Conservation (phyloP, 1,140 invertebrate genomes). For the Agrypnia vestita region DNA sequence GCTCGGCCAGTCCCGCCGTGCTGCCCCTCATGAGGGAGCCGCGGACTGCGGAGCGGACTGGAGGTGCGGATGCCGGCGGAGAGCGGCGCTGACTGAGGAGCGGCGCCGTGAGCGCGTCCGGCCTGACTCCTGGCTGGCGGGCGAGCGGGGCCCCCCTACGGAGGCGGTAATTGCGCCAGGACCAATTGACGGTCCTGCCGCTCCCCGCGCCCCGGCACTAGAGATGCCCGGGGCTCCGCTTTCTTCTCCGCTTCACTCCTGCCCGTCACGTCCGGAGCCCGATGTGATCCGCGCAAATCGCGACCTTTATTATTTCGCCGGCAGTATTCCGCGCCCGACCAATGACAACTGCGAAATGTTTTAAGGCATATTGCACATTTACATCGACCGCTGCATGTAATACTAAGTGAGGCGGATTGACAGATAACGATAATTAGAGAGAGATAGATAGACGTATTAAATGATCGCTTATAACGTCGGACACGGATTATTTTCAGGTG, state of each 20-base stretch:
- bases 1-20: constrained; percentile 73
- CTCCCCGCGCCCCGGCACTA: constrained; percentile 22
- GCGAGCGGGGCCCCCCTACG: constrained; percentile 60
- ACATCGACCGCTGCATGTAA: too few relatives aligned
- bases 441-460: too few relatives aligned
- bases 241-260: not conserved
- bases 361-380: too few relatives aligned
- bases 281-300: too few relatives aligned
- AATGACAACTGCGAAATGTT: too few relatives aligned
- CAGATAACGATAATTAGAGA: too few relatives aligned
- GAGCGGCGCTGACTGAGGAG: not conserved
- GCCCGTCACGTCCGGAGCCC: too few relatives aligned
- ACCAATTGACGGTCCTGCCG: constrained; percentile 66
- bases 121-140: not conserved
- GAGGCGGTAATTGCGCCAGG: constrained; percentile 61
- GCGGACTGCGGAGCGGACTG: not conserved
- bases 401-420: too few relatives aligned
- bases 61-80: not conserved
- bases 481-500: too few relatives aligned
- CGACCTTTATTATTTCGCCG: too few relatives aligned
- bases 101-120: constrained; percentile 3
- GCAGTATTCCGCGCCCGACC: too few relatives aligned
- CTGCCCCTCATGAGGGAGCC: constrained; percentile 73
- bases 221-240: constrained; percentile 10
- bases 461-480: too few relatives aligned